These are phyloP conservation scores for Zaprionus vittiger DNA, from an alignment of 1,140 invertebrate genomes.

Conservation along the genomic window DNA sequence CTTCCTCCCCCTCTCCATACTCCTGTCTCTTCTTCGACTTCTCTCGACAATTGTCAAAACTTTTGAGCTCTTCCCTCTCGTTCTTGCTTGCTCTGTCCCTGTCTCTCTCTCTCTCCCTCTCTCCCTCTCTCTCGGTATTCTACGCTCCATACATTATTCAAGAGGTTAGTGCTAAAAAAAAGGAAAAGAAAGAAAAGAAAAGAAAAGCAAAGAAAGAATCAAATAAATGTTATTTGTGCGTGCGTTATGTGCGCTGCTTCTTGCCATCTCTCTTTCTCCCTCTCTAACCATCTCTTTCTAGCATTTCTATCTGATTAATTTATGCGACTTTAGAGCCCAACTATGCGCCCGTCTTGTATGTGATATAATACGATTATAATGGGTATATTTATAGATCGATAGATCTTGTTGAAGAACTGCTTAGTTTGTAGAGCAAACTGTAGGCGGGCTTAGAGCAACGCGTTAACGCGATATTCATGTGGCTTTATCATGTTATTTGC, in stretches of 20 bases:
- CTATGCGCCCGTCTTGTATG: neutral
- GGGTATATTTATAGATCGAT: neutral
- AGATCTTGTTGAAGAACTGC: neutral
- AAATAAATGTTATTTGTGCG: conserved; percentile 44
- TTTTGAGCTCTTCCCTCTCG: neutral
- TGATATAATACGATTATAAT: conserved; percentile 5
- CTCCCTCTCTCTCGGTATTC: conserved; percentile 15
- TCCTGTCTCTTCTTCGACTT: no score
- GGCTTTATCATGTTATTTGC: neutral
- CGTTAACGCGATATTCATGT: neutral
- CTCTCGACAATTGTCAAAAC: conserved; percentile 6
- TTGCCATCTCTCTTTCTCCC: neutral
- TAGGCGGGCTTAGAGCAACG: neutral
- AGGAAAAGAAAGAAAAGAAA: neutral
- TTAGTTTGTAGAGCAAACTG: neutral
- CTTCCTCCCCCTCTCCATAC: conserved; percentile 1
- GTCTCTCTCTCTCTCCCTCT: neutral
- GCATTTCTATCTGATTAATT: conserved; percentile 25
- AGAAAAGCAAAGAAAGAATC: conserved; percentile 13
- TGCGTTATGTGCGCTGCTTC: conserved; percentile 10
- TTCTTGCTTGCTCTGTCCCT: neutral
- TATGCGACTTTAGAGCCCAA: conserved; percentile 32
- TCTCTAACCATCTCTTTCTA: neutral
- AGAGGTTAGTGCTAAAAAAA: conserved; percentile 30
- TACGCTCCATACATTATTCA: conserved; percentile 48